Base-by-base conservation (phyloP, 2,797 vertebrate genomes). In the Myripristis murdjan region DNA sequence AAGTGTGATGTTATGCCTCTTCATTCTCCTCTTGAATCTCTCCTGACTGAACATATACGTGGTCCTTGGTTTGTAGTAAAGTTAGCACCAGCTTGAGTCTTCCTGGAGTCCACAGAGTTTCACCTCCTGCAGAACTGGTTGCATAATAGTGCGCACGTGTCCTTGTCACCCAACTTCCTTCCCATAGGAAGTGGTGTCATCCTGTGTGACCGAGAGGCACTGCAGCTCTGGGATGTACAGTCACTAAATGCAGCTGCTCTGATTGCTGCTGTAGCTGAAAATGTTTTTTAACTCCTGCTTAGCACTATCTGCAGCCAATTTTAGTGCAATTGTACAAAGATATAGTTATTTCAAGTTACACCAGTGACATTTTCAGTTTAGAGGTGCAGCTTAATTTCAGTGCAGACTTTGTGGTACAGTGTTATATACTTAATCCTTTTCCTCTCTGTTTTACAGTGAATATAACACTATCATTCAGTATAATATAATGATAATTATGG, bases 161-260 rank as follows among this genome's bases (percentile, higher is more conserved):
- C 68, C 14, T 69, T 79, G 35, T 72, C 48, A 39, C 55, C 39
- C 14, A 22, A 12, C 43, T 64, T 63, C 58, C 43, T 64, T 63
- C 58, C 60, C 58, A 64, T 44, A 75, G 73, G 58, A 83, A 73
- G 64, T 48, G 18, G 31, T 52, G 56, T 57, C 48, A 23, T 73
- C 58, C 44, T 61, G 51, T 61, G 55, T 54, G 56, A 65, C 73
- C 14, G 44, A 66, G 28, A 71, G 22, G 20, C 12, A 48, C 59
- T 70, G 77, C 22, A 23, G 56, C 18, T n/a, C 33, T 33, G 44
- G 26, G 54, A 70, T 58, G 23, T 71, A 75, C 23, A 8, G 35
- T 61, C 31, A 24, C 37, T 74, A 24, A 24, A 48, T 65, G 20
- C 35, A 68, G 15, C 60, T 62, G n/a, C 18, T 47, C 2, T 41